A percentile compares a stretch with the other conserved stretches of the same genome.
Evolutionary conservation across 2,113 vertebrate genomes (phyloP).

Genomic region (Pica pica): DNA sequence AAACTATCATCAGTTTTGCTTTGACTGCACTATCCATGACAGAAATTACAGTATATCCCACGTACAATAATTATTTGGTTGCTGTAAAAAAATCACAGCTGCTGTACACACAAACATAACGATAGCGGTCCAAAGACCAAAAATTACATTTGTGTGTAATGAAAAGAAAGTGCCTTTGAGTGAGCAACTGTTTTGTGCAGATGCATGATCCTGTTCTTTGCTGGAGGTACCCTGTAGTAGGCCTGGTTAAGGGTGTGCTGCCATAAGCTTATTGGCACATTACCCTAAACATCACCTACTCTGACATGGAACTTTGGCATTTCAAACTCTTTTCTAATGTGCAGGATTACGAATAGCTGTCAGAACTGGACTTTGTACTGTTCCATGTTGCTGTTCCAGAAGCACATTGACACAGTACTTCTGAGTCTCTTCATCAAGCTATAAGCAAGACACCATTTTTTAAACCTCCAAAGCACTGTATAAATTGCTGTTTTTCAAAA

Average conservation of each 20-base stretch:
- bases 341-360: not conserved
- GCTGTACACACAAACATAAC: not conserved
- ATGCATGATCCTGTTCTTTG: not conserved
- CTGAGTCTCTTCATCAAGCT: not conserved
- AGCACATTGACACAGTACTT: not conserved
- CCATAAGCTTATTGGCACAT: not conserved
- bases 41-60: not conserved
- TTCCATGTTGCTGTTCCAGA: not conserved
- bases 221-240: not conserved
- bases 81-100: not conserved
- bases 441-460: not conserved
- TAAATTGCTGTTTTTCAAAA: not conserved
- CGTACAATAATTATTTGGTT: not conserved
- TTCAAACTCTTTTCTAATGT: not conserved
- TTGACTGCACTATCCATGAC: not conserved
- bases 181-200: not conserved
- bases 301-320: not conserved
- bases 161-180: not conserved
- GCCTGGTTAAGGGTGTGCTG: not conserved
- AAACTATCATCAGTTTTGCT: not conserved
- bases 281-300: not conserved
- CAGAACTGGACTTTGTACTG: not conserved
- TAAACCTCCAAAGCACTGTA: not conserved
- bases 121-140: not conserved
- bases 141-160: not conserved